Base-by-base conservation (phyloP, 2,113 vertebrate species). In the Daboia siamensis region DNA sequence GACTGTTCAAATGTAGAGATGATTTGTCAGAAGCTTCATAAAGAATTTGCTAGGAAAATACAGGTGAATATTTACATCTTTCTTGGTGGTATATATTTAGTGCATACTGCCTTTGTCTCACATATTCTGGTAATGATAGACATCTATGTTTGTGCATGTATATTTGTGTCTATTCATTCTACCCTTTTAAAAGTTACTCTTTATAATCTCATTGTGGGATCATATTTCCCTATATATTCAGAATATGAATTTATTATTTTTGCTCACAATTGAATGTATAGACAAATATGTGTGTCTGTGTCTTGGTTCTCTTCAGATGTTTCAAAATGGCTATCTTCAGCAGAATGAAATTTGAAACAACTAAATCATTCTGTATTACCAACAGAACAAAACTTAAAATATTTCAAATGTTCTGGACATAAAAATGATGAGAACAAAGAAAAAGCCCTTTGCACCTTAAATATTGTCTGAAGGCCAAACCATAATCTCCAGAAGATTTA, bases 21-120 rank as follows among this genome's bases (percentile, higher is more conserved):
- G 59, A 94, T 99, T 59, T 98, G 95, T 94, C 97, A 98, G 93
- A 97, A 98, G 93, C 95, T 99, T 93, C 98, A 96, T 94, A 97
- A 98, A 23, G 98, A 98, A 93, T 95, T 98, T 1, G 97, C 98
- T 46, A 98, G 96, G 91, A 99, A 98, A 96, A 97, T 98, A 15
- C 95, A 98, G 97, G 99, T 98, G 96, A 97, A 97, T 74, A 3
- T 3, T 92, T 0, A 55, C 91, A 8, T 89, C 1, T 92, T 5
- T 88, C 2, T 29, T 29, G 29, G 64, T 17, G 23, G 3, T 33
- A 3, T 15, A 92, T 12, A 7, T 92, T 89, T 88, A 51, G 12
- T 59, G 6, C 39, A 44, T 44, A 21, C 7, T 39, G n/a, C 39
- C 69, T 74, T 7, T 80, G 74, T 44, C 33, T 80, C 74, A 21